Conservation (phyloP, 2,113 vertebrate genomes). For the Alethe castanea region DNA sequence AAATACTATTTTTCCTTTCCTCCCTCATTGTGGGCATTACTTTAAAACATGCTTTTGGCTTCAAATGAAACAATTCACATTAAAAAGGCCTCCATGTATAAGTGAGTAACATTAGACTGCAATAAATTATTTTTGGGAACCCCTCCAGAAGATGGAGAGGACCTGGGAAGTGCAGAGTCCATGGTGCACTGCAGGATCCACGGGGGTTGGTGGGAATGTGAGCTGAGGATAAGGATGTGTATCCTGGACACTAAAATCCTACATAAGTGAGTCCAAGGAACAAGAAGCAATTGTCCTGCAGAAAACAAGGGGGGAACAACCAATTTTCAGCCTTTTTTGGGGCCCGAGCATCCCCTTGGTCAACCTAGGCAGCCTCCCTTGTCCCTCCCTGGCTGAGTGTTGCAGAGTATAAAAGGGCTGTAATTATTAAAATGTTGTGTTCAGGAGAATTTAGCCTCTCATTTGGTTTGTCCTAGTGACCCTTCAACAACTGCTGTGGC, state of each 20-base stretch:
- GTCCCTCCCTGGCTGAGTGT: not conserved
- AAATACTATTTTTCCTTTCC: not conserved
- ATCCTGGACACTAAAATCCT: not conserved
- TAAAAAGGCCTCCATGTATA: not conserved
- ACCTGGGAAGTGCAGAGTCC: not conserved
- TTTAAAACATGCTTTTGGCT: not conserved
- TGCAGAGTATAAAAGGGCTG: not conserved
- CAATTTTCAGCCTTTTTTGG: not conserved
- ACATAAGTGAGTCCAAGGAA: not conserved
- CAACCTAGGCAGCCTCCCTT: not conserved
- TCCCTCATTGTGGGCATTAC: not conserved
- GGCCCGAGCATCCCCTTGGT: not conserved
- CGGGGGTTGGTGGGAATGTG: fast-evolving
- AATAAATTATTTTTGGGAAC: not conserved
- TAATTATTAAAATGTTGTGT: not conserved
- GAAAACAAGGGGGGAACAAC: no score
- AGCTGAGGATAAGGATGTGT: fast-evolving
- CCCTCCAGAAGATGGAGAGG: not conserved
- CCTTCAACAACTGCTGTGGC: conserved; percentile 10
- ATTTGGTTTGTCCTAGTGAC: conserved; percentile 37
- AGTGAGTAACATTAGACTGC: not conserved
- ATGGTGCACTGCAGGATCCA: fast-evolving
- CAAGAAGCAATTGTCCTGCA: not conserved
- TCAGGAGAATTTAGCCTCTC: conserved; percentile 44
- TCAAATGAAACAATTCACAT: not conserved